Conservation (phyloP, 2,888 invertebrate species). For the Branchinecta sandiegonensis region DNA sequence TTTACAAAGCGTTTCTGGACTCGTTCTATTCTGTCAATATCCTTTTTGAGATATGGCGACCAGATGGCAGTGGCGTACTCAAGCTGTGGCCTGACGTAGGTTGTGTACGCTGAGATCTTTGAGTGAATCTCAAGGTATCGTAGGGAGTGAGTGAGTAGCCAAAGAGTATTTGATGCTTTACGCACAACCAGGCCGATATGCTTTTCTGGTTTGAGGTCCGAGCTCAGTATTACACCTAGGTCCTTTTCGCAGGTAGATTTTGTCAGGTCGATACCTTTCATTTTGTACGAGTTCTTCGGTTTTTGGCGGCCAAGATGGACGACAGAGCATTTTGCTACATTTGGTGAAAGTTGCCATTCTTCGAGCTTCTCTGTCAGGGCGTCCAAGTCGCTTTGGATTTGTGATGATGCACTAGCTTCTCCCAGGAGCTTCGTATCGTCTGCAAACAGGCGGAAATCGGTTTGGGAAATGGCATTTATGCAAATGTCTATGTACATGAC, state of each 20-base stretch:
- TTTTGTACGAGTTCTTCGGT: conserved; percentile 3
- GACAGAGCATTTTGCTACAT: conserved; percentile 14
- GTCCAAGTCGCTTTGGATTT: conserved; percentile 14
- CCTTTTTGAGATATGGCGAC: conserved; percentile 9
- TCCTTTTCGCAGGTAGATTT: conserved; percentile 11
- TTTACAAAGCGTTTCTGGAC: neutral
- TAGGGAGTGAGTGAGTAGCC: neutral
- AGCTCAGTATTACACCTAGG: conserved; percentile 9
- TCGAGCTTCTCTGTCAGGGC: conserved; percentile 14
- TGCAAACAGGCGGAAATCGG: conserved; percentile 7
- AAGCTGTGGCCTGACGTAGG: conserved; percentile 11
- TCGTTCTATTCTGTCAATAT: conserved; percentile 11
- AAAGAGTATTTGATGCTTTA: conserved; percentile 11
- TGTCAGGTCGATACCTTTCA: conserved; percentile 1
- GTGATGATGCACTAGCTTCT: conserved; percentile 11
- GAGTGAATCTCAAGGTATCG: conserved; percentile 3
- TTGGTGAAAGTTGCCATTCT: conserved; percentile 11
- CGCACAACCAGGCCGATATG: conserved; percentile 14
- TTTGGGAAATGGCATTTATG: conserved; percentile 11
- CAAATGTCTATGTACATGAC: conserved; percentile 9
- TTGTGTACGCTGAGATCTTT: conserved; percentile 14
- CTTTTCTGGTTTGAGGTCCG: conserved; percentile 14
- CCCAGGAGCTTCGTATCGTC: neutral
- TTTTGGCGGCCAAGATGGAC: conserved; percentile 4
- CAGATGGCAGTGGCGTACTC: conserved; percentile 4